A percentile compares a stretch with the other conserved stretches of the same genome.
Evolutionary conservation across 2,888 invertebrate genomes (phyloP).

Genomic region (Junonia oenone): DNA sequence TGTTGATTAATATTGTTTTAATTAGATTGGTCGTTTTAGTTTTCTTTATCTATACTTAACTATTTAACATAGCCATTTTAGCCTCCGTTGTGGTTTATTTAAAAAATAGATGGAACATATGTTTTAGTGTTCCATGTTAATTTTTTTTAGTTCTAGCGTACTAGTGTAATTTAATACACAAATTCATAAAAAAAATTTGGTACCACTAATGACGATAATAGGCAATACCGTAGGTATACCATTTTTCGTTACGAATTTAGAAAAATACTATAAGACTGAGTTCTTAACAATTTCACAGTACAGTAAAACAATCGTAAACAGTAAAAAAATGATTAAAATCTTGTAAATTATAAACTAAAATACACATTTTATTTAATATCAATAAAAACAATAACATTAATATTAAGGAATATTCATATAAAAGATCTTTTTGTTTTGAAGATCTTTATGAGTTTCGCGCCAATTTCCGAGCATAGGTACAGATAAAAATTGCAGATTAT

Average conservation of each 20-base stretch:
- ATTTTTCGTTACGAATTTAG: neutral
- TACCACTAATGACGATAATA: neutral
- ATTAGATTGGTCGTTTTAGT: neutral
- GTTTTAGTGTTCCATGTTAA: slow-evolving; percentile 12
- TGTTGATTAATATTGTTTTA: neutral
- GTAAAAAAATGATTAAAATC: neutral
- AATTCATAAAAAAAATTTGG: too few species aligned
- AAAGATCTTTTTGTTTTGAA: neutral
- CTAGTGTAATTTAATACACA: too few species aligned
- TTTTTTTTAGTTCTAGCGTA: neutral
- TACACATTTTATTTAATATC: neutral
- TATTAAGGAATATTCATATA: too few species aligned
- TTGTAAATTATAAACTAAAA: neutral
- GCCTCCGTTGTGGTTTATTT: slow-evolving; percentile 4
- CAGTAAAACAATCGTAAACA: neutral
- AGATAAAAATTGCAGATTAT: neutral
- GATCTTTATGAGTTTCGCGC: neutral
- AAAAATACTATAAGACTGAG: too few species aligned
- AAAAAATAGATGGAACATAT: slow-evolving; percentile 9
- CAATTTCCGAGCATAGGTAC: neutral
- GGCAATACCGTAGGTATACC: neutral
- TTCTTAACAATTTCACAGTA: neutral
- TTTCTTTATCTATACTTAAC: too few species aligned
- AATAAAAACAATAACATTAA: neutral
- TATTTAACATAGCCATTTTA: neutral